Base-by-base conservation (phyloP, 2,888 invertebrate genomes). In the Ichneumoninae sp. region DNA sequence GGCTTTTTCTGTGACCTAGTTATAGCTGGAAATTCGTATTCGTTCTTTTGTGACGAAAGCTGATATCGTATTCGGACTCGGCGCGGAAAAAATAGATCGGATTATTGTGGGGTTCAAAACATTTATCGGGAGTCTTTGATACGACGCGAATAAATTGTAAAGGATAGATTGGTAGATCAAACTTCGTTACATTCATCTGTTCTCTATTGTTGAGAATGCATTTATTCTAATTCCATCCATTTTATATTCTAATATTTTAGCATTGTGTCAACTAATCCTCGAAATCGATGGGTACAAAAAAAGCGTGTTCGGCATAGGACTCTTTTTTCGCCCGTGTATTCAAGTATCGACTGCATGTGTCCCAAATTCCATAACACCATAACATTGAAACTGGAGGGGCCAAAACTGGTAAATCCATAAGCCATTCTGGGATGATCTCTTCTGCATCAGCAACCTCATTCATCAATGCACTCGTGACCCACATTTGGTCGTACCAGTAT, bases 401-500 rank as follows among this genome's bases (percentile, higher is more conserved):
- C 16, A 26, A 70, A 52, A 52, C 50, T 52, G 30, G 33, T 50
- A 50, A 30, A 65, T 65, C 63, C 19, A 63, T 63, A 6, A 16
- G 63, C 16, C 30, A 30, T 30, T 33, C 63, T 5, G 30, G 16
- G 16, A 63, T 63, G 33, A 63, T 30, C 16, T n/a, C 30, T 63
- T 10, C 33, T 33, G 16, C 63, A 33, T n/a, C 52, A 33, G 0
- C 16, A n/a, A 5, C 1, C 16, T 63, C 40, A 63, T 63, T 66
- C 66, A 40, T 66, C 16, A 36, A 40, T 7, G 30, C 63, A 33
- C 30, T 63, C 65, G 52, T 13, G 36, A 16, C 13, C 22, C 63
- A 33, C 3, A 26, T 65, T 36, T 36, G 75, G 16, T 63, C 54
- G 16, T 65, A 69, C 81, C 16, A 80, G 80, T 83, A 83, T 83